Evolutionary conservation across 2,113 vertebrate species (phyloP), one percentile per base, ranked within the genome.

Genomic region (Formicarius rufipectus): DNA sequence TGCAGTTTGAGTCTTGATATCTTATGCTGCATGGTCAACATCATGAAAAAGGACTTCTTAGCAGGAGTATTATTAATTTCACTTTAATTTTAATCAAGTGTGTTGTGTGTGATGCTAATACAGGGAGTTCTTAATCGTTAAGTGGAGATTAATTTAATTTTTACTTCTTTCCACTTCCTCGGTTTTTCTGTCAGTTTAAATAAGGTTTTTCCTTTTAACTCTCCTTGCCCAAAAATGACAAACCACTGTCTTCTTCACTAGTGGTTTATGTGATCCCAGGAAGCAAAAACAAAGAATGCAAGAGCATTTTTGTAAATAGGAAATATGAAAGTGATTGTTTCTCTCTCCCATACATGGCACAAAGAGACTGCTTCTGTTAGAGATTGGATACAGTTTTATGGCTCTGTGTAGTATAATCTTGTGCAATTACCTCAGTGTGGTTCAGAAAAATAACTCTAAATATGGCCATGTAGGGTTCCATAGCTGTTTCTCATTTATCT

Each of bases 391-490:
- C 83, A 87, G 77, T 73, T 79, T 96, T 79, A 81, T 72, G 55
- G 47, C 84, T 89, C 55, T 87, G 75, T 88, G 64, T 90, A 85
- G 62, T 88, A 74, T 90, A 84, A 60, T 69, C 62, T 71, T 71
- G 50, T 62, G 68, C 91, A 92, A 97, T 96, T 96, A 87, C 82
- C 87, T 90, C 71, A 94, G 63, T 93, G 56, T 93, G 91, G 58
- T 95, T 96, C 78, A 85, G 87, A 87, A 93, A 96, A 93, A 93
- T 95, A 80, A 80, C 81, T 81, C 76, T 66, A 93, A 96, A 85
- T 87, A 90, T 37, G 63, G 27, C 81, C 42, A 23, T 42, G n/a
- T 87, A 88, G 74, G 40, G 31, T 83, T 94, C 89, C 67, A 45
- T 23, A 74, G 35, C 67, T 76, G 44, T 91, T 93, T 93, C 74